Evolutionary conservation across 1,140 invertebrate genomes (phyloP).

Genomic region (Diorhabda carinulata): DNA sequence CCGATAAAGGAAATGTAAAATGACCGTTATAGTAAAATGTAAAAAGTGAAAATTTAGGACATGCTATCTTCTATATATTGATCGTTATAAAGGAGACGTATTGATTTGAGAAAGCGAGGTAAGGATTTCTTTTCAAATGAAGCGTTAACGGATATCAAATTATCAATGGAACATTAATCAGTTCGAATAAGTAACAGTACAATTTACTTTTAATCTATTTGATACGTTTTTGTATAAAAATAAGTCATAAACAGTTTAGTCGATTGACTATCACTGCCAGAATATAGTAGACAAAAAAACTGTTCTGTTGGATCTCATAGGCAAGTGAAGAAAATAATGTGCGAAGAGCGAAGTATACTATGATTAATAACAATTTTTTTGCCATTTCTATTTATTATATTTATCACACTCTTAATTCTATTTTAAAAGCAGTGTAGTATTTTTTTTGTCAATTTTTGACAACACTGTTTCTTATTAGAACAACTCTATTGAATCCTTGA

Average conservation of each 20-base stretch:
- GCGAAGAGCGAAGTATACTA: too few species aligned
- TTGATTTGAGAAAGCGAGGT: slow-evolving; percentile 1
- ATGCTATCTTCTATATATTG: background rate
- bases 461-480: too few species aligned
- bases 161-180: slow-evolving; percentile 3
- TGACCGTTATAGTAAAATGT: background rate
- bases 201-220: background rate
- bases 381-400: background rate
- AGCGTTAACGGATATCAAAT: slow-evolving; percentile 7
- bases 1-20: background rate
- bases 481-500: too few species aligned
- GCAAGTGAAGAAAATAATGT: too few species aligned
- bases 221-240: too few species aligned
- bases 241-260: too few species aligned
- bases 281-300: too few species aligned
- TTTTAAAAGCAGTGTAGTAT: background rate
- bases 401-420: background rate
- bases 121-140: slow-evolving; percentile 7
- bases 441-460: too few species aligned
- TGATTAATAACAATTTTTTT: background rate
- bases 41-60: background rate
- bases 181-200: slow-evolving; percentile 1
- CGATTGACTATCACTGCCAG: too few species aligned
- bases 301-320: too few species aligned
- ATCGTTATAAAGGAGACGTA: background rate